A percentile compares a stretch with the other conserved stretches of the same genome.
Evolutionary conservation across 2,797 vertebrate genomes (phyloP).

Genomic region (Liparis tanakae): DNA sequence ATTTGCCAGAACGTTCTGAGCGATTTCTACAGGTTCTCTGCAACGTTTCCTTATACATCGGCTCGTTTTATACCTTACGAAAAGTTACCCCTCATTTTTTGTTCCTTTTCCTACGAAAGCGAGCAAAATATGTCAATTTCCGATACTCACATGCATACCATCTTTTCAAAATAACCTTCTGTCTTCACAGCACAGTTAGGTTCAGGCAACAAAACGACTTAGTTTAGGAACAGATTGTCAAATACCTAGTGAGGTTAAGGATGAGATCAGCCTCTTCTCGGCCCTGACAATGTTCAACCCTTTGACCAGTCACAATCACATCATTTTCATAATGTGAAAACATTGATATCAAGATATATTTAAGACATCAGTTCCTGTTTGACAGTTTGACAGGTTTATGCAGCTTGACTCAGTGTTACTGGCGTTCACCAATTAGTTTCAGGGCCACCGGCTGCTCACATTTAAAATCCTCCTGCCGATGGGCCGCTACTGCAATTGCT

Average conservation of each 20-base stretch:
- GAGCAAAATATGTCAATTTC: too few species aligned
- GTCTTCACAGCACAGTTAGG: too few species aligned
- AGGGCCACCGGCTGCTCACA: not conserved
- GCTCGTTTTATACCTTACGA: not conserved
- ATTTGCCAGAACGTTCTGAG: not conserved
- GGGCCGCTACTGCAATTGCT: conserved; percentile 2
- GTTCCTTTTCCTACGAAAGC: too few species aligned
- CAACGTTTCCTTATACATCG: not conserved
- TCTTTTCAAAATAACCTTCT: too few species aligned
- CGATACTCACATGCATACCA: too few species aligned
- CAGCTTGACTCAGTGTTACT: not conserved
- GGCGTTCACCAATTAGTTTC: not conserved
- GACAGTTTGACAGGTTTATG: not conserved
- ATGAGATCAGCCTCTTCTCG: too few species aligned
- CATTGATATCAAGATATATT: not conserved
- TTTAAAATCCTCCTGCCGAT: conserved; percentile 3
- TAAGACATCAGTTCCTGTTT: not conserved
- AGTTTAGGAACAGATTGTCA: too few species aligned
- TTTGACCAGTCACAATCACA: not conserved
- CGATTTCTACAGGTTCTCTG: not conserved
- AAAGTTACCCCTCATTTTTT: too few species aligned
- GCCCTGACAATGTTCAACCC: too few species aligned
- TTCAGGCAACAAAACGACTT: too few species aligned
- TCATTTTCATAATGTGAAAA: not conserved
- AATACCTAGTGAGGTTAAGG: too few species aligned